These are phyloP conservation scores for Mormyrops attenuatus DNA, from an alignment of 2,797 vertebrate species.

Conservation along the genomic window DNA sequence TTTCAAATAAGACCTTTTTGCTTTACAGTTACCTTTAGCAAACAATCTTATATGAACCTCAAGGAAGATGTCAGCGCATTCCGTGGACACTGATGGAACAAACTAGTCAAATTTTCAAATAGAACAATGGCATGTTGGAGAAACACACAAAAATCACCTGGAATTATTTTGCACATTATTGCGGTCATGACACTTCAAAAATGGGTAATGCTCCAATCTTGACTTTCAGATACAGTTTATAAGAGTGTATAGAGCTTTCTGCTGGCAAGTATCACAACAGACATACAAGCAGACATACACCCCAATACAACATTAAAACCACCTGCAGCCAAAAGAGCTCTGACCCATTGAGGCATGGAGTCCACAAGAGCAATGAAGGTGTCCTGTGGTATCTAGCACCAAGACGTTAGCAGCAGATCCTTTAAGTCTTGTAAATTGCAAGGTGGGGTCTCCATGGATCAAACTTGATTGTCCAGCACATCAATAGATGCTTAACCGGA, in stretches of 20 bases:
- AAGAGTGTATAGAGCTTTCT: background rate
- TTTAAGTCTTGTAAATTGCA: background rate
- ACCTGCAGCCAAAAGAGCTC: background rate
- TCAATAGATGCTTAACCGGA: background rate
- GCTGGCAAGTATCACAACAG: background rate
- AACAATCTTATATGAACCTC: background rate
- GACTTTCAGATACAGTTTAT: background rate
- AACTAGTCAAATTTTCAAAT: background rate
- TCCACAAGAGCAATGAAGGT: background rate
- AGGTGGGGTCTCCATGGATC: background rate
- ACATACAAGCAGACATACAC: background rate
- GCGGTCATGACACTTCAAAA: background rate
- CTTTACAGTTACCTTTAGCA: background rate
- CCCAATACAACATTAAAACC: background rate
- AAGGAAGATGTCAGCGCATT: background rate
- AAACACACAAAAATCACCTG: too few species aligned
- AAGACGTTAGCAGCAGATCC: background rate
- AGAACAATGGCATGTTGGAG: background rate
- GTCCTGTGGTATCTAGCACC: background rate
- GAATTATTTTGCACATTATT: background rate
- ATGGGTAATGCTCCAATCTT: background rate
- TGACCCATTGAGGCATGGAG: background rate
- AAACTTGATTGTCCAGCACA: background rate
- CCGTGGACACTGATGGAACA: background rate
- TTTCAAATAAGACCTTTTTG: background rate